These are phyloP conservation scores for Periphyllus acericola DNA, from an alignment of 2,888 invertebrate genomes.

Conservation along the genomic window DNA sequence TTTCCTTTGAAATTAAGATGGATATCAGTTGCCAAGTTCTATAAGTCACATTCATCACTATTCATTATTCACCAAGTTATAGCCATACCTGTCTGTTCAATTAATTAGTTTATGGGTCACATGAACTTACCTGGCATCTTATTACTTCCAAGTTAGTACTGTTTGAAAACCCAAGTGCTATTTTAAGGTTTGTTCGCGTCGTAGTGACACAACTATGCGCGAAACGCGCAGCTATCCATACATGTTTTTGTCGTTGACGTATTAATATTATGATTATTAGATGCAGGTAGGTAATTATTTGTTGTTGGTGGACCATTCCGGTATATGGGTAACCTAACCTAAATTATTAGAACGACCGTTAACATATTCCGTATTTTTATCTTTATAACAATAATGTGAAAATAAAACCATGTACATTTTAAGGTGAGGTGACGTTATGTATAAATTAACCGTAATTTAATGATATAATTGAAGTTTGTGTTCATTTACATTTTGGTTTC, in stretches of 20 bases:
- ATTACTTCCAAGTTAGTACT: constrained; percentile 6
- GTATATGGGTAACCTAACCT: constrained; percentile 3
- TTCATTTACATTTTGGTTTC: constrained; percentile 24
- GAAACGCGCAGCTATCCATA: not conserved
- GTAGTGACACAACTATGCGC: not conserved
- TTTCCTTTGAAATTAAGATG: constrained; percentile 42
- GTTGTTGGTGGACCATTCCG: not conserved
- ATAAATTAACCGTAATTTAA: constrained; percentile 3
- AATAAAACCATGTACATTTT: not conserved
- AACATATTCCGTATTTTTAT: not conserved
- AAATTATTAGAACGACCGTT: not conserved
- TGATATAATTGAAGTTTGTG: not conserved
- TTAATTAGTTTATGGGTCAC: constrained; percentile 51
- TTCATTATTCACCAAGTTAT: constrained; percentile 36
- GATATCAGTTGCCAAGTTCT: constrained; percentile 45
- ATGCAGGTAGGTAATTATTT: not conserved
- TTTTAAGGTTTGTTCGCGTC: not conserved
- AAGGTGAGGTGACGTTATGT: not conserved
- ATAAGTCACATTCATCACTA: constrained; percentile 27
- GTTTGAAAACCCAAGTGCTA: constrained; percentile 9
- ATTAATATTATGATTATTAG: not conserved
- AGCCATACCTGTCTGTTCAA: constrained; percentile 21
- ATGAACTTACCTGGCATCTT: constrained; percentile 24
- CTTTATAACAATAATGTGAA: not conserved
- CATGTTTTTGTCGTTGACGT: not conserved